Conservation (phyloP, 2,113 vertebrate species). For the Phasianus colchicus region DNA sequence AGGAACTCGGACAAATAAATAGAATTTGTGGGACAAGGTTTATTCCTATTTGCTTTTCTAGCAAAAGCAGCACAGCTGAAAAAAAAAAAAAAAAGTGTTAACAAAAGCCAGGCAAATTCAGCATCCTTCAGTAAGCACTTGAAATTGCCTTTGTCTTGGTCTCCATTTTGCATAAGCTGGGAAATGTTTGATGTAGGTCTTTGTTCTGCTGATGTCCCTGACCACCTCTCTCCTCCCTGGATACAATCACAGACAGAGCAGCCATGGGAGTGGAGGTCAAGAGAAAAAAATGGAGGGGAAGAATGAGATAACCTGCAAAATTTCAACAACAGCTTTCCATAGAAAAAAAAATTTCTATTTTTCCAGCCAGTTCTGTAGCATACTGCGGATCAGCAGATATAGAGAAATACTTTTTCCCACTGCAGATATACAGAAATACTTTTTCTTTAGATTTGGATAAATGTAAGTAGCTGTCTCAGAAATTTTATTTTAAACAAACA, state of each 20-base stretch:
- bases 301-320: neutral
- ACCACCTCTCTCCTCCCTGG: rapidly evolving
- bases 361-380: neutral
- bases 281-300: neutral
- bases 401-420: neutral
- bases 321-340: neutral
- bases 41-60: neutral
- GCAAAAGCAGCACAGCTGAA: neutral
- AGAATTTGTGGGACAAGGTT: neutral
- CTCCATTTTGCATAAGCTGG: neutral
- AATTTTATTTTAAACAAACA: neutral
- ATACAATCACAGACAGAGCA: neutral
- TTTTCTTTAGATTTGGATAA: neutral
- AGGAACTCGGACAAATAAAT: neutral
- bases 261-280: neutral
- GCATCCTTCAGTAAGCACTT: rapidly evolving
- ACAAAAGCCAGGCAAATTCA: neutral
- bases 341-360: neutral
- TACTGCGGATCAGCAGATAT: neutral
- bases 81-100: neutral
- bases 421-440: neutral
- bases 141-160: neutral
- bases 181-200: neutral
- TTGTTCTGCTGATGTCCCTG: neutral
- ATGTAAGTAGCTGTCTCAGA: neutral